phyloP scores from a whole-genome alignment of 2,797 vertebrate species.

The Phrynocephalus guinanensis region DNA sequence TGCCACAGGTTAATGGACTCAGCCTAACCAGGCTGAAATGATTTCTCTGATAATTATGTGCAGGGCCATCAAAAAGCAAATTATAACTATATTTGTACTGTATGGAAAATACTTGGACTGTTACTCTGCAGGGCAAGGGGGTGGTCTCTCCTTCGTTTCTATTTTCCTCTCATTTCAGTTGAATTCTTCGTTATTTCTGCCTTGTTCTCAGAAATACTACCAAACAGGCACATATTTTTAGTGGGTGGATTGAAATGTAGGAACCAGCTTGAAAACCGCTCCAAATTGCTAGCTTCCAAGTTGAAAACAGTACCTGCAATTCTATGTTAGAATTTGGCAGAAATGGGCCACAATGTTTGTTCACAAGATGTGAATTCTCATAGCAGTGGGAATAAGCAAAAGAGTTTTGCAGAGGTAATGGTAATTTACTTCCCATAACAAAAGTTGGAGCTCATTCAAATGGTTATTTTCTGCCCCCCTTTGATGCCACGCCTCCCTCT shows the following conservation, averaged over 20 bases:
- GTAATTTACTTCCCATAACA: slow-evolving; percentile 3
- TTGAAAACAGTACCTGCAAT: slow-evolving; percentile 22
- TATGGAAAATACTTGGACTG: neutral
- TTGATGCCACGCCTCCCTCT: neutral
- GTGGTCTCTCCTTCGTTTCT: neutral
- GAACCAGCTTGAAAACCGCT: slow-evolving; percentile 5
- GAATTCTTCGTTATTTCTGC: neutral
- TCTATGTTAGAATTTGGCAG: slow-evolving; percentile 13
- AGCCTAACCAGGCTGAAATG: too few species aligned
- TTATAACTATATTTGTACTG: too few species aligned
- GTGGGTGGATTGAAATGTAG: slow-evolving; percentile 25
- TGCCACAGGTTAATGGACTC: too few species aligned
- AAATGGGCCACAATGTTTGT: neutral
- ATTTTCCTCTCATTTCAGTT: neutral
- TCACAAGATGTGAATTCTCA: neutral
- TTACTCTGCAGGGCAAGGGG: too few species aligned
- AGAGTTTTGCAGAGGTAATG: neutral
- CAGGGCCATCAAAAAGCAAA: too few species aligned
- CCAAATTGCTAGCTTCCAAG: neutral
- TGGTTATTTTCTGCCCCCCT: neutral
- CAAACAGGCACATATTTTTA: slow-evolving; percentile 29
- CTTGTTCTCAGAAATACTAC: neutral
- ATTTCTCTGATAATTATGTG: too few species aligned
- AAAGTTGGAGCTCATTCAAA: neutral
- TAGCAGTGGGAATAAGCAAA: neutral